phyloP scores from a whole-genome alignment of 2,888 invertebrate genomes.

The Pseudolycoriella hygida region DNA sequence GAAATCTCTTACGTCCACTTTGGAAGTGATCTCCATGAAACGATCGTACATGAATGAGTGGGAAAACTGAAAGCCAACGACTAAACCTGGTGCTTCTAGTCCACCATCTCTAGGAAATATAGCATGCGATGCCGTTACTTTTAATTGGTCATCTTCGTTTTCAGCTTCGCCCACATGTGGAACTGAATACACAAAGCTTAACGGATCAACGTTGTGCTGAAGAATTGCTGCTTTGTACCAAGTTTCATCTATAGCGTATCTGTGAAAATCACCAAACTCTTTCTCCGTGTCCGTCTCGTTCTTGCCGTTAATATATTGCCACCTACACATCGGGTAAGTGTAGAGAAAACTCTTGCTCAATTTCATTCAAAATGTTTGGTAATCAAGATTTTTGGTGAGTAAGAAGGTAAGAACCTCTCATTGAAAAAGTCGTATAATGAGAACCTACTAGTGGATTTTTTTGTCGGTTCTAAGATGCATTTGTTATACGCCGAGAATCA shows the following conservation, averaged over 20 bases:
- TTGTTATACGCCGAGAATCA: no score
- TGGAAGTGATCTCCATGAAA: constrained; percentile 49
- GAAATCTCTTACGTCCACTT: not conserved
- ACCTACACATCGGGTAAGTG: no score
- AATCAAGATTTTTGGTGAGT: no score
- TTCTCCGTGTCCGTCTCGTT: constrained; percentile 31
- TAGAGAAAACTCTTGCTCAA: no score
- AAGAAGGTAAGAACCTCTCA: no score
- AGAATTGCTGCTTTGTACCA: constrained; percentile 85
- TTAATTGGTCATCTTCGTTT: constrained; percentile 33
- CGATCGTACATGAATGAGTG: constrained; percentile 48
- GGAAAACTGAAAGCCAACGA: constrained; percentile 72
- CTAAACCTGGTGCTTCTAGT: constrained; percentile 67
- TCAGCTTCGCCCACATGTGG: constrained; percentile 34
- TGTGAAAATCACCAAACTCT: constrained; percentile 60
- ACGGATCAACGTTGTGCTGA: constrained; percentile 58
- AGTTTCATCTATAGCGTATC: constrained; percentile 66
- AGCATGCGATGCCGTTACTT: constrained; percentile 67
- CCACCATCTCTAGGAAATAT: constrained; percentile 64
- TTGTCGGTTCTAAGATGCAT: no score
- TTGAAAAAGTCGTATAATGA: no score
- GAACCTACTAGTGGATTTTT: no score
- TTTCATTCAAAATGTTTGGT: no score
- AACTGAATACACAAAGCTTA: constrained; percentile 62
- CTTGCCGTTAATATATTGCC: constrained; percentile 60